Conservation (phyloP, 1,140 invertebrate genomes). For the Ostrea edulis region DNA sequence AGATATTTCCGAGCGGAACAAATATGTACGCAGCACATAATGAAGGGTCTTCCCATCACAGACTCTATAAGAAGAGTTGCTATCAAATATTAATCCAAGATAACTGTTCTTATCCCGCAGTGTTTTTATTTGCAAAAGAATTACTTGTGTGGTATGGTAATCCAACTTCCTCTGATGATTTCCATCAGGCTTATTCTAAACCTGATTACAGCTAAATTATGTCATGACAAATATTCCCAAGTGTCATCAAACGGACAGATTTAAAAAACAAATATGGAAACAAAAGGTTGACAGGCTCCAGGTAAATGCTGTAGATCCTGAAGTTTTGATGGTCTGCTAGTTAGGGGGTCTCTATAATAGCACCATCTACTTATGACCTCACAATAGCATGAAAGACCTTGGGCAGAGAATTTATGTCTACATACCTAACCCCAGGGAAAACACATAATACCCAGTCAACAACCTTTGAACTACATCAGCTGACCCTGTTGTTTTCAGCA, state of each 20-base stretch:
- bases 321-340: not conserved
- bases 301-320: not conserved
- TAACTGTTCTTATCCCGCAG: not conserved
- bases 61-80: not conserved
- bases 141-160: slow-evolving; percentile 13
- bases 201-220: not conserved
- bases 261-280: slow-evolving; percentile 4
- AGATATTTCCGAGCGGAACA: not conserved
- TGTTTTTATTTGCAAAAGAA: slow-evolving; percentile 23
- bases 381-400: not conserved
- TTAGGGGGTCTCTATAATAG: not conserved
- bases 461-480: not conserved
- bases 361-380: not conserved
- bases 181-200: not conserved
- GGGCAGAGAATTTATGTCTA: slow-evolving; percentile 12
- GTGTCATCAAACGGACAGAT: not conserved
- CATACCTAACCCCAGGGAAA: slow-evolving; percentile 17
- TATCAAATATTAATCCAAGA: slow-evolving; percentile 29
- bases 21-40: not conserved
- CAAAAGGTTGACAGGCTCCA: not conserved
- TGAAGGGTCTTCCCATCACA: too few species aligned
- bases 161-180: not conserved
- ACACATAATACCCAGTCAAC: not conserved
- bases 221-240: not conserved
- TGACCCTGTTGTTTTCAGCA: not conserved